A percentile compares a stretch with the other conserved stretches of the same genome.
Evolutionary conservation across 1,140 invertebrate genomes (phyloP).

Genomic region (Agraylea sexmaculata): DNA sequence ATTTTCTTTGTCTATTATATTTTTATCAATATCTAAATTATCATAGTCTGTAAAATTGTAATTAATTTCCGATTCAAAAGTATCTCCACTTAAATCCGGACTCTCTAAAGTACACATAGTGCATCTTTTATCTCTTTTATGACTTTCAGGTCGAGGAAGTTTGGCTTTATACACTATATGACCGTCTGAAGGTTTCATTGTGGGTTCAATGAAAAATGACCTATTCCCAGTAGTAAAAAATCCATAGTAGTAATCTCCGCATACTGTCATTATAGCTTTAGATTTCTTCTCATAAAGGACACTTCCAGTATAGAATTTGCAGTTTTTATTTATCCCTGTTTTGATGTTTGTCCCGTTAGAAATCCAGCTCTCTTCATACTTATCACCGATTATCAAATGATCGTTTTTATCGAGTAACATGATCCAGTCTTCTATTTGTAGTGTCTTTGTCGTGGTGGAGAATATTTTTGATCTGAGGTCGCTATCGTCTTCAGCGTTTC

Average conservation of each 20-base stretch:
- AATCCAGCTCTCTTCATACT: conserved; percentile 17
- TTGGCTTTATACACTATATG: conserved; percentile 23
- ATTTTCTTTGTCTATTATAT: conserved; percentile 6
- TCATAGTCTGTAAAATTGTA: not conserved
- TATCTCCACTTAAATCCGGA: not conserved
- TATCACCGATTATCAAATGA: conserved; percentile 11
- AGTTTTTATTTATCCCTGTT: conserved; percentile 4
- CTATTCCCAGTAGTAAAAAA: conserved; percentile 25
- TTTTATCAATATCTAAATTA: conserved; percentile 3
- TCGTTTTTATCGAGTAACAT: conserved; percentile 17
- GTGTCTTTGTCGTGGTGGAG: conserved; percentile 5
- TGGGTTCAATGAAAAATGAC: conserved; percentile 33
- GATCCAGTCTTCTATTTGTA: conserved; percentile 19
- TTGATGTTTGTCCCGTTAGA: conserved; percentile 8
- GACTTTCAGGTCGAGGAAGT: conserved; percentile 1
- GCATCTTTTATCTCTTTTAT: too few relatives aligned
- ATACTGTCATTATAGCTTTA: conserved; percentile 31
- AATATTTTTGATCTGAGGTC: conserved; percentile 9
- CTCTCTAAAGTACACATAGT: too few relatives aligned
- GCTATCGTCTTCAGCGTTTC: conserved; percentile 5
- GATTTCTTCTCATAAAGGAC: conserved; percentile 22
- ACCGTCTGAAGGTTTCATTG: conserved; percentile 19
- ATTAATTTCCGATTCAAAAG: not conserved
- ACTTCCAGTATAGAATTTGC: conserved; percentile 17
- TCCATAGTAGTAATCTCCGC: conserved; percentile 29